phyloP scores from a whole-genome alignment of 1,140 invertebrate genomes.

The Drosophila triauraria region DNA sequence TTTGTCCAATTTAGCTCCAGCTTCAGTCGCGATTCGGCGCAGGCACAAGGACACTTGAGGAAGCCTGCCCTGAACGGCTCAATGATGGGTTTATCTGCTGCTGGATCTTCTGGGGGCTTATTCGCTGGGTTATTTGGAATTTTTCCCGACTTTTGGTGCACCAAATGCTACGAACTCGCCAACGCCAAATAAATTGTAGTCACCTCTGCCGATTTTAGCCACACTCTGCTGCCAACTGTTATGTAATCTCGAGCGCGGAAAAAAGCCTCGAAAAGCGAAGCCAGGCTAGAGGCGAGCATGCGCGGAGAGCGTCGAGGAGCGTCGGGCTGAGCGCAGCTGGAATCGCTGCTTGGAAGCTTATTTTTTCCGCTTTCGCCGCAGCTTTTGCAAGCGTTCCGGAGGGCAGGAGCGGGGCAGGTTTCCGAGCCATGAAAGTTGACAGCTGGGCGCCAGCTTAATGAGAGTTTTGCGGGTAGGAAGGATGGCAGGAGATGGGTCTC shows the following conservation, averaged over 20 bases:
- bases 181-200: constrained; percentile 36
- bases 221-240: constrained; percentile 79
- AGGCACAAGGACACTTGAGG: constrained; percentile 36
- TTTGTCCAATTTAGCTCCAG: constrained; percentile 6
- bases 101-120: not conserved
- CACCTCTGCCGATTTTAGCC: constrained; percentile 62
- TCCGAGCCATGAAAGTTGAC: constrained; percentile 46
- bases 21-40: constrained; percentile 19
- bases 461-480: constrained; percentile 24
- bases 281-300: constrained; percentile 36
- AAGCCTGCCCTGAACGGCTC: not conserved
- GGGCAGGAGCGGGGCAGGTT: not conserved
- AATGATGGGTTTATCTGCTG: not conserved
- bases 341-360: constrained; percentile 51
- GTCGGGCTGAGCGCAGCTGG: constrained; percentile 37
- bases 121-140: not conserved
- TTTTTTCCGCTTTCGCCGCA: constrained; percentile 24
- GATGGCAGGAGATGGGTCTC: not conserved
- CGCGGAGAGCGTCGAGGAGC: constrained; percentile 32
- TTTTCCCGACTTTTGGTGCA: constrained; percentile 11
- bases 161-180: constrained; percentile 13
- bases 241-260: constrained; percentile 74
- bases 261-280: constrained; percentile 58
- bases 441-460: constrained; percentile 72
- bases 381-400: constrained; percentile 14